Conservation (phyloP, 2,113 vertebrate species). For the Xenotilapia leptura region DNA sequence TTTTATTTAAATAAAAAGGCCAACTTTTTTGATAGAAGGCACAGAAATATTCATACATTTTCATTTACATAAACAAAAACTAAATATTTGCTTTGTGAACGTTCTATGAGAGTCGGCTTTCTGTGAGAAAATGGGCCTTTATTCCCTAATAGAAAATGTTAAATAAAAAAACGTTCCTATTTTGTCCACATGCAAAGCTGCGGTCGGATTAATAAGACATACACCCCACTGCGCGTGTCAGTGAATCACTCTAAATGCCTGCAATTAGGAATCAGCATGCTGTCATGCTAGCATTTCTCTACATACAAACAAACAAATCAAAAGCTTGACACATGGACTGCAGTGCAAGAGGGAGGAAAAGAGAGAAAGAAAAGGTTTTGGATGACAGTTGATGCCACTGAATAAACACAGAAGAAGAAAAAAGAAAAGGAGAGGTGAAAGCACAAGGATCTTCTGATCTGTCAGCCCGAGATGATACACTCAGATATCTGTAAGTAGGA, state of each 20-base stretch:
- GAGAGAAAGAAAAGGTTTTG: neutral
- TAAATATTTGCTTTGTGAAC: neutral
- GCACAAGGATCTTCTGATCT: neutral
- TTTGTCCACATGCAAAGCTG: neutral
- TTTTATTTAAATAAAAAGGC: neutral
- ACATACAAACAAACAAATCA: neutral
- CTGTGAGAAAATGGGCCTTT: neutral
- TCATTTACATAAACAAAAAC: neutral
- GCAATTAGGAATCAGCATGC: neutral
- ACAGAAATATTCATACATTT: neutral
- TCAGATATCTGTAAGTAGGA: neutral
- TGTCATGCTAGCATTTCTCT: neutral
- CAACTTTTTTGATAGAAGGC: neutral
- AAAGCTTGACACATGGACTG: neutral
- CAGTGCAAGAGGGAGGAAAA: neutral
- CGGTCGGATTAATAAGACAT: neutral
- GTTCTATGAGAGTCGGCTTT: neutral
- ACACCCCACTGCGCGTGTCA: fast-evolving
- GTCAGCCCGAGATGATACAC: neutral
- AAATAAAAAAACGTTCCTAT: neutral
- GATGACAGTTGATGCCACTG: neutral
- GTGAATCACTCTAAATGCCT: neutral
- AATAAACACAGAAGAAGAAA: neutral
- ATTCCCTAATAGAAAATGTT: neutral
- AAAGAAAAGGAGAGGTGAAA: neutral